phyloP scores from a whole-genome alignment of 2,888 invertebrate species.

The Trisateles emortualis region DNA sequence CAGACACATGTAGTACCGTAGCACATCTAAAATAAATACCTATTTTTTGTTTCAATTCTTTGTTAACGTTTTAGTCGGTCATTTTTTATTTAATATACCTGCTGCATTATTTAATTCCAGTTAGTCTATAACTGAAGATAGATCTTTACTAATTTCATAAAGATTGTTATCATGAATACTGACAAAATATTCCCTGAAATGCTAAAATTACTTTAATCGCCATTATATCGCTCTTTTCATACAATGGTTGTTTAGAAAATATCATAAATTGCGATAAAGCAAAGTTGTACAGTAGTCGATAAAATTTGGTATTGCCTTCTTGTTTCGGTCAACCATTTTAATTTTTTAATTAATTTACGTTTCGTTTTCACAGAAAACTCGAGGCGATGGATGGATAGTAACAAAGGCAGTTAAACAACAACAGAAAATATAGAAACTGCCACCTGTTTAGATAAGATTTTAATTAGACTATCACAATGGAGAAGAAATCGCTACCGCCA shows the following conservation, averaged over 20 bases:
- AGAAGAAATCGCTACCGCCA: constrained; percentile 53
- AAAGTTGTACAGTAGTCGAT: background rate
- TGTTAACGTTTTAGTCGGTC: too few species aligned
- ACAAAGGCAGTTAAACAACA: background rate
- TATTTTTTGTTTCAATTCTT: too few species aligned
- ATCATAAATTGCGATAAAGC: background rate
- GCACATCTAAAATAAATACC: too few species aligned
- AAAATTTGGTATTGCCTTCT: background rate
- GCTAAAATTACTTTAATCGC: too few species aligned
- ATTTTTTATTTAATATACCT: too few species aligned
- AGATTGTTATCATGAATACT: too few species aligned
- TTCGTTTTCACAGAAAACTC: background rate
- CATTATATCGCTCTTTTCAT: background rate
- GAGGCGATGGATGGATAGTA: constrained; percentile 34
- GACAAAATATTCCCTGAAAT: too few species aligned
- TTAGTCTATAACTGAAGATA: too few species aligned
- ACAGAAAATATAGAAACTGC: background rate
- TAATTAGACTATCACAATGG: constrained; percentile 46
- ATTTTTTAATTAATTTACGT: background rate
- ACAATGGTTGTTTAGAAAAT: background rate
- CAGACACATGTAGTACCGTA: too few species aligned
- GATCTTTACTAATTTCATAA: too few species aligned
- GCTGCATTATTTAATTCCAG: too few species aligned
- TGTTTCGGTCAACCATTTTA: background rate
- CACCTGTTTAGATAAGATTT: background rate